phyloP scores from a whole-genome alignment of 2,888 invertebrate species.

The Drosophila cyrtoloma region DNA sequence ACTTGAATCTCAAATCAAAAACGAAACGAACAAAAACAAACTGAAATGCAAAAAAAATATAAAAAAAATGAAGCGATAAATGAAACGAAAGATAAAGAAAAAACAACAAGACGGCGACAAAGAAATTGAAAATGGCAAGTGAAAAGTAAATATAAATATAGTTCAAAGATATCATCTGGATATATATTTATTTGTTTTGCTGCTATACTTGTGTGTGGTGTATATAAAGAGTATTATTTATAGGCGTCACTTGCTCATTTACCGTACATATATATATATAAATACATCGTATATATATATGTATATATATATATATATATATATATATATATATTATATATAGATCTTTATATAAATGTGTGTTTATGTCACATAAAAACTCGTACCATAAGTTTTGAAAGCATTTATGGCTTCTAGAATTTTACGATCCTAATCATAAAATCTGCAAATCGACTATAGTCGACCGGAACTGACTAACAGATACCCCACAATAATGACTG shows the following conservation, averaged over 20 bases:
- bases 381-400: conserved; percentile 22
- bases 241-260: conserved; percentile 69
- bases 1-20: conserved; percentile 4
- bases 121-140: conserved; percentile 19
- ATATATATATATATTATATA: conserved; percentile 23
- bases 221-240: conserved; percentile 58
- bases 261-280: conserved; percentile 20
- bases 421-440: conserved; percentile 70
- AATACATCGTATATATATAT: conserved; percentile 20
- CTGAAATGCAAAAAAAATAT: conserved; percentile 6
- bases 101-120: conserved; percentile 18
- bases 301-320: conserved; percentile 24
- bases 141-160: conserved; percentile 55
- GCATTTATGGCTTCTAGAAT: conserved; percentile 62
- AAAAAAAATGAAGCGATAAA: background rate
- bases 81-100: conserved; percentile 5
- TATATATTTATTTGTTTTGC: conserved; percentile 10
- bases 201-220: conserved; percentile 5
- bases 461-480: background rate
- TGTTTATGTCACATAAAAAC: conserved; percentile 39
- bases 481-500: conserved; percentile 4
- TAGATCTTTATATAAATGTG: conserved; percentile 6
- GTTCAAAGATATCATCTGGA: conserved; percentile 54
- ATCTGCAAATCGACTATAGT: conserved; percentile 27
- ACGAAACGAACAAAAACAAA: background rate